Evolutionary conservation across 2,113 vertebrate species (phyloP), one percentile per base, ranked within the genome.

Genomic region (Laticauda laticaudata): DNA sequence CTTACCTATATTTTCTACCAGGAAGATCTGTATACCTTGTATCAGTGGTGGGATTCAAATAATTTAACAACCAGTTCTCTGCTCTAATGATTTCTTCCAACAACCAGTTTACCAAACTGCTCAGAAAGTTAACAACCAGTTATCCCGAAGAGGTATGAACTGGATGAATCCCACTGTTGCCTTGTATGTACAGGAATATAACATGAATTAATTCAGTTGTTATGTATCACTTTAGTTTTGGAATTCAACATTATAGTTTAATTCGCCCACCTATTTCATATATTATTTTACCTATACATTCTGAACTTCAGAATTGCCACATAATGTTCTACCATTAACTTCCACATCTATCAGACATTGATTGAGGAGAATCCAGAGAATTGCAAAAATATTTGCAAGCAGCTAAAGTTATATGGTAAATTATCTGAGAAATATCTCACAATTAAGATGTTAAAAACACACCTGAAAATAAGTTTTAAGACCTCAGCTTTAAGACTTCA

Each of bases 171-270:
- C 8, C 8, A 51, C 8, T 9, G 48, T 8, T 51, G 48, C 48
- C 48, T 51, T 51, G 48, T 51, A 51, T 10, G 8, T 81, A 81
- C 56, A 18, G 91, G n/a, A 43, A 75, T 75, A 75, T 39, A 55
- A 43, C 89, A 21, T 89, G 90, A 29, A 92, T 26, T 48, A 75
- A 39, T 75, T 75, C 69, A 75, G 12, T 75, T 75, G n/a, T 39
- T n/a, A 75, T 75, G 15, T 34, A 75, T 75, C 69, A 39, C 34
- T 75, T 75, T 75, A 18, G 15, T 91, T 92, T 86, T 24, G 88
- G 69, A 54, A 95, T 93, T 93, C 56, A 87, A 86, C 20, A 6
- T 34, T 95, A 11, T 48, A 43, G 95, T 94, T 56, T 9, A 29
- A 11, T 53, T 20, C 5, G 4, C 39, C 18, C 20, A 88, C 11